A percentile compares a stretch with the other conserved stretches of the same genome.
Evolutionary conservation across 2,113 vertebrate genomes (phyloP).

Genomic region (Rhipidura dahli): DNA sequence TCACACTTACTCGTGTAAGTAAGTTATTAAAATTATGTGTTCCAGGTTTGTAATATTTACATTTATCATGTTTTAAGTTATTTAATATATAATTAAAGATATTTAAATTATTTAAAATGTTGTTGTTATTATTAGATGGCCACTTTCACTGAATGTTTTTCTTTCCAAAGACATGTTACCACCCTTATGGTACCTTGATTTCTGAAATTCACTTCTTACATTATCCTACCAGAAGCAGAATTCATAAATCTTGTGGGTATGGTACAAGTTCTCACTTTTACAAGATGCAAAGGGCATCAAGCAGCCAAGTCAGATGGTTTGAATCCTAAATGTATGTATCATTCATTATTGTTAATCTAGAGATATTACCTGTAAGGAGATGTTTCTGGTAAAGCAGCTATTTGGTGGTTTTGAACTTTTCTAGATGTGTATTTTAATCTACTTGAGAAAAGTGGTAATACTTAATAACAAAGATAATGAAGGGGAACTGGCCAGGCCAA

Average conservation of each 20-base stretch:
- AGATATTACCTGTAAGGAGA: neutral
- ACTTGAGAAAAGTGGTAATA: neutral
- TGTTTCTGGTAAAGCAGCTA: neutral
- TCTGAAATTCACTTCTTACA: neutral
- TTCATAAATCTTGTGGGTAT: neutral
- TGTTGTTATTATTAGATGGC: neutral
- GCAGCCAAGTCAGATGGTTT: neutral
- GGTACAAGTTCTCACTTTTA: neutral
- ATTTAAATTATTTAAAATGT: neutral
- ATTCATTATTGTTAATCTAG: neutral
- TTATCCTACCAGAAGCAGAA: neutral
- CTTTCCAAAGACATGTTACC: neutral
- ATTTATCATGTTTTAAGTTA: neutral
- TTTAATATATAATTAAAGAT: neutral
- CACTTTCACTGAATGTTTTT: neutral
- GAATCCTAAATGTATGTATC: neutral
- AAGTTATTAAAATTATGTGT: neutral
- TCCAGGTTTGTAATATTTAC: neutral
- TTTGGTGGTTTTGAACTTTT: neutral
- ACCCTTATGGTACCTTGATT: fast-evolving
- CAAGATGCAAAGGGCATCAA: neutral
- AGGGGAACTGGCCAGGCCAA: neutral
- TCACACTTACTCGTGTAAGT: neutral
- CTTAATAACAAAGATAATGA: neutral
- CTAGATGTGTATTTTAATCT: neutral